These are phyloP conservation scores for Cryptoleucopteryx plumbea DNA, from an alignment of 2,113 vertebrate species.

Conservation along the genomic window DNA sequence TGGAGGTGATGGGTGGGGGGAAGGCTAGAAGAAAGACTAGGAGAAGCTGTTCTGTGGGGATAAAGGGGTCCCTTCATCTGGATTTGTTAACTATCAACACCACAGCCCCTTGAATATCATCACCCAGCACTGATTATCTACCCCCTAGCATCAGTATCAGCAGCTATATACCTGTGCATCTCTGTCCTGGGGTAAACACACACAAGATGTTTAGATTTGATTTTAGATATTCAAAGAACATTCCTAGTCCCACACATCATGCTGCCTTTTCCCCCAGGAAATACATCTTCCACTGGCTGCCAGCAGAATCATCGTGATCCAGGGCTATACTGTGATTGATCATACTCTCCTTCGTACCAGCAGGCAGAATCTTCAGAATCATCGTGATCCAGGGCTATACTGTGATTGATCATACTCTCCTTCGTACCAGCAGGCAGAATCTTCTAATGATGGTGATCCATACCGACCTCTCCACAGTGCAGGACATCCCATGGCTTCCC, in stretches of 20 bases:
- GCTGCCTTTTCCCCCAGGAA: not conserved
- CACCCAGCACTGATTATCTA: not conserved
- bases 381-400: not conserved
- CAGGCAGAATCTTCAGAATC: not conserved
- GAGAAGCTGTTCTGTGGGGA: not conserved
- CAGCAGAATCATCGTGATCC: not conserved
- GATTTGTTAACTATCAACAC: not conserved
- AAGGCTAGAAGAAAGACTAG: not conserved
- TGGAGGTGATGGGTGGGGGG: not conserved
- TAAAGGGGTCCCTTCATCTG: not conserved
- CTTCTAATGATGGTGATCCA: not conserved
- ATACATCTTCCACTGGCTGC: not conserved
- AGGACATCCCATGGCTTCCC: not conserved
- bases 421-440: not conserved
- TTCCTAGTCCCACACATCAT: not conserved
- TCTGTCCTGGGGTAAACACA: not conserved
- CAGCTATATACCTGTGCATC: not conserved
- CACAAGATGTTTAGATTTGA: not conserved
- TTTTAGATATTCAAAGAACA: not conserved
- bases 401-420: no score
- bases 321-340: no score
- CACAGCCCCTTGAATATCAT: not conserved
- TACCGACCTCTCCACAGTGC: fast-evolving
- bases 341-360: not conserved
- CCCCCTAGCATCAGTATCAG: not conserved